Conservation (phyloP, 2,113 vertebrate species). For the Tetrao urogallus region DNA sequence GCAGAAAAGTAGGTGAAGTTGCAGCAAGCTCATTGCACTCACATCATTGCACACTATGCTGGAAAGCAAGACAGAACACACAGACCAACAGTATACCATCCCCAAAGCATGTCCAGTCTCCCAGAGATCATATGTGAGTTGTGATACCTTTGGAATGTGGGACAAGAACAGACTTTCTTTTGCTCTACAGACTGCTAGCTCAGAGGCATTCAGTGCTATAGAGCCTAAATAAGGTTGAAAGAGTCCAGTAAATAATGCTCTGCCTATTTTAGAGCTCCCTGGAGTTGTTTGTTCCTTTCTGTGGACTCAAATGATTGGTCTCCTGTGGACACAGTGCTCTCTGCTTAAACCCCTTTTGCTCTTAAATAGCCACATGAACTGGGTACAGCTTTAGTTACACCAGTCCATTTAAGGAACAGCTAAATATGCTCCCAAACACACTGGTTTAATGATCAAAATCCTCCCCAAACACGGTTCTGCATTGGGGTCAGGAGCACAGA, state of each 20-base stretch:
- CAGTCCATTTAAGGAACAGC: neutral
- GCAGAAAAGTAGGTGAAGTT: neutral
- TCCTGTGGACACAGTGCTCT: neutral
- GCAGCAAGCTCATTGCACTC: neutral
- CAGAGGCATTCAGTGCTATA: neutral
- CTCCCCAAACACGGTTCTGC: neutral
- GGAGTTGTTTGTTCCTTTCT: neutral
- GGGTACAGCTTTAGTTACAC: neutral
- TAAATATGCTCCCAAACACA: neutral
- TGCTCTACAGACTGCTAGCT: neutral
- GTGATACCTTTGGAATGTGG: neutral
- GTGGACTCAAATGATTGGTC: fast-evolving
- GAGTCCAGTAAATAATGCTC: neutral
- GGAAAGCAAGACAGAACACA: neutral
- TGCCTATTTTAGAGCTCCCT: neutral
- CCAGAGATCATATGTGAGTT: neutral
- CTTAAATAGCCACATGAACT: neutral
- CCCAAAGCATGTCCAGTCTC: neutral
- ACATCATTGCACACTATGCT: neutral
- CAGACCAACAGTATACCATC: neutral
- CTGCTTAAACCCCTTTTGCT: neutral
- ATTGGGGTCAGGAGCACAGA: neutral
- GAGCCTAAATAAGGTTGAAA: neutral
- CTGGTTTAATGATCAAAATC: neutral
- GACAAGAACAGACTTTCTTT: neutral